Evolutionary conservation across 2,888 invertebrate species (phyloP).

Genomic region (Plagodis pulveraria): DNA sequence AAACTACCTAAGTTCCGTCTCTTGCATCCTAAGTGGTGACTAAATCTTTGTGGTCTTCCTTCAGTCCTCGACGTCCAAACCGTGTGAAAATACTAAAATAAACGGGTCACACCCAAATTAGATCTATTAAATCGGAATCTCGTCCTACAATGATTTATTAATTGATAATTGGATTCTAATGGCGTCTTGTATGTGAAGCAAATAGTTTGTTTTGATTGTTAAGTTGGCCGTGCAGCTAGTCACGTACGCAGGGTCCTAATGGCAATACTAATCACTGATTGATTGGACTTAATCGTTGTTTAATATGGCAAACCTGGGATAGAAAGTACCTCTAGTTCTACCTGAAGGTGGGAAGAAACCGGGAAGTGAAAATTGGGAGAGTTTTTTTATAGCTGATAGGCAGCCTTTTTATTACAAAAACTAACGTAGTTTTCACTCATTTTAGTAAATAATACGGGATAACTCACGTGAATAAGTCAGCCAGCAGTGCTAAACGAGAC

Average conservation of each 20-base stretch:
- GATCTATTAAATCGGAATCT: conserved; percentile 13
- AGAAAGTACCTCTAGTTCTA: not conserved
- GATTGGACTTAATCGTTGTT: conserved; percentile 13
- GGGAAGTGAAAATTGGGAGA: not conserved
- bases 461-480: no score
- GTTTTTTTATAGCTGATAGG: no score
- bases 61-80: not conserved
- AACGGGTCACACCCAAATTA: conserved; percentile 3
- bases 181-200: conserved; percentile 7
- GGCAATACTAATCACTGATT: conserved; percentile 8
- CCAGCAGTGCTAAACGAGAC: no score
- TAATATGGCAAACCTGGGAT: conserved; percentile 7
- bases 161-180: conserved; percentile 10
- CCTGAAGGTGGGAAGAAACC: not conserved
- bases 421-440: no score
- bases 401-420: no score
- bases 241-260: conserved; percentile 18
- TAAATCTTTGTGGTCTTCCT: no score
- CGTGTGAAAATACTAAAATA: conserved; percentile 17
- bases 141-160: conserved; percentile 16
- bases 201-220: conserved; percentile 27
- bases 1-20: no score
- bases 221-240: conserved; percentile 11
- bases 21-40: no score
- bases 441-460: no score